Percentiles rank a stretch among this genome's conserved stretches.
Conservation (phyloP, 2,113 vertebrate species). For the Atlantisia rogersi region DNA sequence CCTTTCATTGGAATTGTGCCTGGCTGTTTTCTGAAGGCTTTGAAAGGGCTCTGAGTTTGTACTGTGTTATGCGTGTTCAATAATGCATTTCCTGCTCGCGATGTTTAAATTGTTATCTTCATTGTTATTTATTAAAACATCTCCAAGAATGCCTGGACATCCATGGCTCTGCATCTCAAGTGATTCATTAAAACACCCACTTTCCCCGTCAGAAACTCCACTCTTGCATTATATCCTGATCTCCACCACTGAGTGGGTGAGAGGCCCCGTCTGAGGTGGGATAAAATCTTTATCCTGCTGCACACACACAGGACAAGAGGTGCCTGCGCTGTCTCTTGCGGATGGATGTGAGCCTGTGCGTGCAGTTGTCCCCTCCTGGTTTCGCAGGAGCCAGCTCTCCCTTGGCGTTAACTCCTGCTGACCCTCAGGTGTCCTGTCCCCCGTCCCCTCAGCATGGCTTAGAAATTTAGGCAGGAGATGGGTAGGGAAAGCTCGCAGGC, state of each 20-base stretch:
- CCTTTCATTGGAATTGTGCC: background rate
- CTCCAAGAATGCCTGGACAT: conserved; percentile 39
- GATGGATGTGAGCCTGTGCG: background rate
- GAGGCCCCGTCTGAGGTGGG: background rate
- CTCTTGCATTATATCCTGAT: conserved; percentile 16
- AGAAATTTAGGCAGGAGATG: background rate
- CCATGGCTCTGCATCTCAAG: conserved; percentile 58
- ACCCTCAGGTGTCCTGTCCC: background rate
- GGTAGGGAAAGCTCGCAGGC: background rate
- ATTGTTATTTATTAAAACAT: conserved; percentile 71
- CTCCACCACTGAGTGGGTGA: background rate
- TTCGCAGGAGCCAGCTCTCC: background rate
- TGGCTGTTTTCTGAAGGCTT: conserved; percentile 10
- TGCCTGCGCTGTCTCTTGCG: background rate
- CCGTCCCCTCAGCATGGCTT: background rate
- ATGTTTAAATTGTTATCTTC: conserved; percentile 63
- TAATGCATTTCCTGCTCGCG: conserved; percentile 58
- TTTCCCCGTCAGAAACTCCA: background rate
- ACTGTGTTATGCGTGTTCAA: conserved; percentile 40
- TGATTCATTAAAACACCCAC: conserved; percentile 43
- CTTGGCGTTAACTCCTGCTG: background rate
- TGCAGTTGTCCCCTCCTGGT: background rate
- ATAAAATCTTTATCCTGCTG: conserved; percentile 1
- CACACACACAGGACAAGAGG: background rate
- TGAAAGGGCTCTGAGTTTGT: conserved; percentile 22